These are phyloP conservation scores for Dipodomys spectabilis DNA, from an alignment of 2,113 vertebrate species.

Conservation along the genomic window DNA sequence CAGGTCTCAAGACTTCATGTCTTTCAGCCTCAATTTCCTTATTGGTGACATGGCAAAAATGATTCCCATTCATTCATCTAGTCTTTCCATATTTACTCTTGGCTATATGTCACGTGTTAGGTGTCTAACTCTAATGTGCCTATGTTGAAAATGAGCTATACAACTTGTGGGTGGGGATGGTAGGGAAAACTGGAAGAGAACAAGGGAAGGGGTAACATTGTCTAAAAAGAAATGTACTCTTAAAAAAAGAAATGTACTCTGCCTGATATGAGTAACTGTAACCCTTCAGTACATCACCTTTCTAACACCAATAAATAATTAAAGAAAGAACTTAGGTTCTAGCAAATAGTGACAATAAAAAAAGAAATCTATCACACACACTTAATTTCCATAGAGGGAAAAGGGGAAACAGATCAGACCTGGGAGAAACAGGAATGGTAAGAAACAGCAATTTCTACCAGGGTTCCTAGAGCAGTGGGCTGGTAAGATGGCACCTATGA, in stretches of 20 bases:
- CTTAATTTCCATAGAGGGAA: not conserved
- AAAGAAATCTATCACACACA: no score
- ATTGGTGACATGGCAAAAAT: not conserved
- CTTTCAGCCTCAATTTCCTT: not conserved
- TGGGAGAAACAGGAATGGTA: not conserved
- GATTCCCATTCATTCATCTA: not conserved
- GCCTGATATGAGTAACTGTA: no score
- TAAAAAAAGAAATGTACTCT: no score
- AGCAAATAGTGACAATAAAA: not conserved
- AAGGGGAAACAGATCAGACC: not conserved
- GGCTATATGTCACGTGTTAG: not conserved
- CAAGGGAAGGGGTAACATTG: no score
- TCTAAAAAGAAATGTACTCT: no score
- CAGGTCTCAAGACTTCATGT: not conserved
- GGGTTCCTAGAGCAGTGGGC: not conserved
- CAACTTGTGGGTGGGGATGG: no score
- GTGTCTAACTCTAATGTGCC: no score
- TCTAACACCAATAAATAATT: not conserved
- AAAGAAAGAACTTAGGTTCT: not conserved
- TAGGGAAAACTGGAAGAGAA: no score
- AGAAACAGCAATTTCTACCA: not conserved
- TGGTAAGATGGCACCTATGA: not conserved
- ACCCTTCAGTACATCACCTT: no score
- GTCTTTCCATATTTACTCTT: not conserved
- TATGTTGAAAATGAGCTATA: no score